Conservation (phyloP, 2,888 invertebrate genomes). For the Caenorhabditis sulstoni region DNA sequence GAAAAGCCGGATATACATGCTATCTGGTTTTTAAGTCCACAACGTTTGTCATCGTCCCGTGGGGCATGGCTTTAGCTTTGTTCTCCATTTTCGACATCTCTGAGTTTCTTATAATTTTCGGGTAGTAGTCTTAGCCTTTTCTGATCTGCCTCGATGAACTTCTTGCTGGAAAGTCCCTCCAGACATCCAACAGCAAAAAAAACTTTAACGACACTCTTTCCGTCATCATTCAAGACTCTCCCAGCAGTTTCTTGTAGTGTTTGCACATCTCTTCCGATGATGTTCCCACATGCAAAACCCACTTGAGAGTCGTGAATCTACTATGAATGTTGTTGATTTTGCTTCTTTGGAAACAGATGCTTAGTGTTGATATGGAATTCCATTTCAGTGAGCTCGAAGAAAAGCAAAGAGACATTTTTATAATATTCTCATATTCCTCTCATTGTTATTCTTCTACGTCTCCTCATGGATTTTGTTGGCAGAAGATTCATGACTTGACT, state of each 20-base stretch:
- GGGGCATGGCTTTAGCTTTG: constrained; percentile 19
- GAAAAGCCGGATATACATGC: constrained; percentile 5
- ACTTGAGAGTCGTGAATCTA: too few relatives aligned
- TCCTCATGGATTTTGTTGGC: too few relatives aligned
- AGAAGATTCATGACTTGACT: too few relatives aligned
- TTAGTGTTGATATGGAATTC: too few relatives aligned
- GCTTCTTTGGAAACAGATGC: not conserved
- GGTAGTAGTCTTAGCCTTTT: too few relatives aligned
- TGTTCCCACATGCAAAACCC: too few relatives aligned
- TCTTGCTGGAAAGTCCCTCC: not conserved
- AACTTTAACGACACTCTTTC: not conserved
- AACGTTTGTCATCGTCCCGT: constrained; percentile 29
- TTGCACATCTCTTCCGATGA: constrained; percentile 17
- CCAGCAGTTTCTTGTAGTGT: constrained; percentile 36
- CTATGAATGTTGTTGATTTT: not conserved
- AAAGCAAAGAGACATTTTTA: too few relatives aligned
- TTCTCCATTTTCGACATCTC: constrained; percentile 29
- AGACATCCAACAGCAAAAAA: constrained; percentile 20
- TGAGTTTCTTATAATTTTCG: constrained; percentile 5
- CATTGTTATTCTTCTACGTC: too few relatives aligned
- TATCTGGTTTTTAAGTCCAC: constrained; percentile 17
- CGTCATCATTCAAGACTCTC: constrained; percentile 36
- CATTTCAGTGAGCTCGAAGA: too few relatives aligned
- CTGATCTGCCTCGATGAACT: too few relatives aligned
- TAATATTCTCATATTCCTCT: too few relatives aligned